These are phyloP conservation scores for Dryocosmus kuriphilus DNA, from an alignment of 2,888 invertebrate genomes.

Conservation along the genomic window DNA sequence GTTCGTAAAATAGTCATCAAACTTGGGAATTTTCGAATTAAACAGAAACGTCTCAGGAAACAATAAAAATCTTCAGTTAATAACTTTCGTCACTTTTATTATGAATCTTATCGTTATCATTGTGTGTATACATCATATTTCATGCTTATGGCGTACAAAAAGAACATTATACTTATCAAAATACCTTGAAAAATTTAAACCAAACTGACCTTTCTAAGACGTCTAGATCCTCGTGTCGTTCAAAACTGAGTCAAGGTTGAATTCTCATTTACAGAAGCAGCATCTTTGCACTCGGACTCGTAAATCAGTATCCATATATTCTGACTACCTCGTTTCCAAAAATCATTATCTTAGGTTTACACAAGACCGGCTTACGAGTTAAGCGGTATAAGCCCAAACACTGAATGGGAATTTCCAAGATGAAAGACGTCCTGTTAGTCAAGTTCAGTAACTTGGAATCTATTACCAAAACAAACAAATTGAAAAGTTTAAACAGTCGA, in stretches of 20 bases:
- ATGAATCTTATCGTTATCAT: background rate
- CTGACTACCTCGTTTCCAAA: background rate
- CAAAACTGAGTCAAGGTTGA: conserved; percentile 38
- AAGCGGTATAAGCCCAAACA: background rate
- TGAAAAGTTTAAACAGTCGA: background rate
- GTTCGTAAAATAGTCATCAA: background rate
- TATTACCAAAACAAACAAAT: background rate
- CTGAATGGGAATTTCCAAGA: background rate
- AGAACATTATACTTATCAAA: background rate
- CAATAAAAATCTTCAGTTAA: too few relatives aligned
- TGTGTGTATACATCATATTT: background rate
- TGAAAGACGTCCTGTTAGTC: background rate
- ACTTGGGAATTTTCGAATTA: too few relatives aligned
- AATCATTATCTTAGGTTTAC: background rate
- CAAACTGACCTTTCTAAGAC: conserved; percentile 2
- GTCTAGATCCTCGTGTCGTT: conserved; percentile 10
- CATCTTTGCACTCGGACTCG: conserved; percentile 21
- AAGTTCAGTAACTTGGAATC: background rate
- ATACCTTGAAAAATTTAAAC: conserved; percentile 3
- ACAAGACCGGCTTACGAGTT: background rate
- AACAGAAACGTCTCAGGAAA: too few relatives aligned
- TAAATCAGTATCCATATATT: conserved; percentile 25
- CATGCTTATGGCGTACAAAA: too few relatives aligned
- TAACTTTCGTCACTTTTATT: background rate
- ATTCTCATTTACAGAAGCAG: conserved; percentile 24